Base-by-base conservation (phyloP, 2,113 vertebrate species). In the Sminthopsis crassicaudata region DNA sequence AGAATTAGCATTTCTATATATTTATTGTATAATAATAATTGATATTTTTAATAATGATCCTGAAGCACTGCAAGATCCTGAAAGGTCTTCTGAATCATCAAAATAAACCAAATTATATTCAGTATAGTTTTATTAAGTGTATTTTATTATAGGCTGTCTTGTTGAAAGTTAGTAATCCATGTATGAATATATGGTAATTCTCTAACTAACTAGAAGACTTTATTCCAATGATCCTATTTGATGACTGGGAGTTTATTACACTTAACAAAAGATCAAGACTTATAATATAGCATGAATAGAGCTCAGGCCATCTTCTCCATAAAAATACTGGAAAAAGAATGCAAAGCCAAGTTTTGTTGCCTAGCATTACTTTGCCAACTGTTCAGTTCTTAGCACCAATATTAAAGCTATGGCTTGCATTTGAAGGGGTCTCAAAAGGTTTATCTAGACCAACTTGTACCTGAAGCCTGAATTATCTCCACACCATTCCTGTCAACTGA, bases 21-120 rank as follows among this genome's bases (percentile, higher is more conserved):
- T 84, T n/a, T 84, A 84, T 36, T 84, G 67, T 84, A 42, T 84
- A 84, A 84, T 42, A n/a, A 42, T 84, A 42, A 84, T n/a, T 84
- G 67, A 84, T 84, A 84, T 84, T 84, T 84, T 84, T 42, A 84
- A 84, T 84, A 84, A 84, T 42, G 67, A 84, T n/a, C 67, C 14
- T 8, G 36, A 84, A n/a, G 67, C 67, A 84, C n/a, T 84, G 36
- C 67, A 84, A 76, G n/a, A 42, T 42, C 67, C 67, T 84, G 67
- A 84, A 84, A n/a, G 67, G 36, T 84, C 36, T 84, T 84, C 67
- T 84, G 67, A 84, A 84, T 84, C 67, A 84, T 84, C 36, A 42
- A 84, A 84, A 84, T 84, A 84, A 84, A 84, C 5, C 67, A 84
- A 84, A 84, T 84, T 84, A 84, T 84, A 84, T 84, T 84, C 67